These are phyloP conservation scores for Hemithea aestivaria DNA, from an alignment of 2,888 invertebrate genomes.

Conservation along the genomic window DNA sequence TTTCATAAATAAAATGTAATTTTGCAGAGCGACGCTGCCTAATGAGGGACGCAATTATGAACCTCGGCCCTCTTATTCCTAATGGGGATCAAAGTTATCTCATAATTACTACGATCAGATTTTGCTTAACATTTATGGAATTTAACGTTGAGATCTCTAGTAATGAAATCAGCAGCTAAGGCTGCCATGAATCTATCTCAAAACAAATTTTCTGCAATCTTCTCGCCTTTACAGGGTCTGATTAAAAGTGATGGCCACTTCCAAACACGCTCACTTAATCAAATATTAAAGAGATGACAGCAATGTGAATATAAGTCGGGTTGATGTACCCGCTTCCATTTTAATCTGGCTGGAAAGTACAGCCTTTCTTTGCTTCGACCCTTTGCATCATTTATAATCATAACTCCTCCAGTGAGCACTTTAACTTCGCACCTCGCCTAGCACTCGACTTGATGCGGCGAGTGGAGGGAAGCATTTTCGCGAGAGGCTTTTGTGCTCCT, in stretches of 20 bases:
- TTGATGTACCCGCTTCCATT: slow-evolving; percentile 38
- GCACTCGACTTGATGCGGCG: slow-evolving; percentile 46
- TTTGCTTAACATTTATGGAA: slow-evolving; percentile 22
- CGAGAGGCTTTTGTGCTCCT: slow-evolving; percentile 40
- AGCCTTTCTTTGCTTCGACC: slow-evolving; percentile 42
- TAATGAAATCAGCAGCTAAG: background rate
- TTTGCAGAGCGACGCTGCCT: slow-evolving; percentile 43
- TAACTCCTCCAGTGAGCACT: slow-evolving; percentile 53
- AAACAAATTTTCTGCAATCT: background rate
- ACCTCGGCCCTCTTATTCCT: slow-evolving; percentile 44
- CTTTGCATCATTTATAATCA: slow-evolving; percentile 65
- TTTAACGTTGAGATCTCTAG: slow-evolving; percentile 5
- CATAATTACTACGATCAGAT: slow-evolving; percentile 42
- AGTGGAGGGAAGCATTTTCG: slow-evolving; percentile 40
- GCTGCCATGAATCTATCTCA: background rate
- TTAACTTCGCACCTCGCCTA: slow-evolving; percentile 52
- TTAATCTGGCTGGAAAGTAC: slow-evolving; percentile 40
- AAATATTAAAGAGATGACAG: slow-evolving; percentile 46
- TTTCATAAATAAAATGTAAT: slow-evolving; percentile 57
- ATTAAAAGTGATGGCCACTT: slow-evolving; percentile 20
- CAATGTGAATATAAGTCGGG: slow-evolving; percentile 38
- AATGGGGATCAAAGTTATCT: slow-evolving; percentile 45
- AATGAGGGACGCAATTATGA: slow-evolving; percentile 62
- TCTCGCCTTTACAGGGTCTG: background rate
- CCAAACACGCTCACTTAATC: slow-evolving; percentile 33